phyloP scores from a whole-genome alignment of 2,113 vertebrate genomes.

The cattle (Bos taurus) region ARS-UCD2.0 NC_037343.1:15489501-15490000 shows the following conservation, averaged over 20 bases:
- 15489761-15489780: not conserved
- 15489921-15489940: not conserved
- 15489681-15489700: too few relatives aligned
- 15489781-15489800: not conserved
- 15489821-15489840: not conserved
- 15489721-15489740: too few relatives aligned
- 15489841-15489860: not conserved
- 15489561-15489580: too few relatives aligned
- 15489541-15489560: too few relatives aligned
- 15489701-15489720: too few relatives aligned
- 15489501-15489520: not conserved
- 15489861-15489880: not conserved
- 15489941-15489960: not conserved
- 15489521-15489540: too few relatives aligned
- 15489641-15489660: too few relatives aligned
- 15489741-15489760: too few relatives aligned
- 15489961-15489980: not conserved
- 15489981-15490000: not conserved
- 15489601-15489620: too few relatives aligned
- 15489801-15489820: not conserved
- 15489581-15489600: too few relatives aligned
- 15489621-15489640: too few relatives aligned
- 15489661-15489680: too few relatives aligned
- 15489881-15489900: not conserved
- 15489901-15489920: not conserved